Percentiles rank a stretch among this genome's conserved stretches.
These are phyloP conservation scores for Gadopsis marmoratus DNA, from an alignment of 2,797 vertebrate species.

Conservation along the genomic window DNA sequence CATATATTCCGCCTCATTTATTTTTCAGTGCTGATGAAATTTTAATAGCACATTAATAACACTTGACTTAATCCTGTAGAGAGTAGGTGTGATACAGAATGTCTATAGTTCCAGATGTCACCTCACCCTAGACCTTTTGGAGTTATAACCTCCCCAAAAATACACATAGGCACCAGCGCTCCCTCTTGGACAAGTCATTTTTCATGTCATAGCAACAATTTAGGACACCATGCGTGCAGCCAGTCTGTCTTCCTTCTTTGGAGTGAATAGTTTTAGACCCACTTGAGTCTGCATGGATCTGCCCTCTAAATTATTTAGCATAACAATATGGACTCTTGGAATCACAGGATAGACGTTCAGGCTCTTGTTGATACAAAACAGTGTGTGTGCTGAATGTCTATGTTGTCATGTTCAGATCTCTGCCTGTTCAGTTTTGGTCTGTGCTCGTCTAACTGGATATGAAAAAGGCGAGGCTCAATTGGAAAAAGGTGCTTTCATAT, in stretches of 20 bases:
- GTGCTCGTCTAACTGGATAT: neutral
- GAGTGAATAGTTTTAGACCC: conserved; percentile 47
- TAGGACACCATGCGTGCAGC: conserved; percentile 39
- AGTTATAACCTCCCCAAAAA: conserved; percentile 68
- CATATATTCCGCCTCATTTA: conserved; percentile 76
- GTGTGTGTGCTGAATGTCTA: conserved; percentile 16
- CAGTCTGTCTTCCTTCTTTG: conserved; percentile 23
- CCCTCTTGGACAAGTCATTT: conserved; percentile 42
- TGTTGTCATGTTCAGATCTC: conserved; percentile 15
- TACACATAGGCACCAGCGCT: conserved; percentile 51
- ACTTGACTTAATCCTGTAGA: conserved; percentile 69
- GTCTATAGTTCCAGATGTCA: conserved; percentile 70
- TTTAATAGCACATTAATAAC: conserved; percentile 85
- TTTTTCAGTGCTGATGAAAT: conserved; percentile 80
- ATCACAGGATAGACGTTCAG: conserved; percentile 36
- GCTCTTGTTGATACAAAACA: conserved; percentile 31
- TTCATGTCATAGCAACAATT: conserved; percentile 51
- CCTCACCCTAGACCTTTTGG: conserved; percentile 50
- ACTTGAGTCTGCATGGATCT: conserved; percentile 37
- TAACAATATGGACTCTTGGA: conserved; percentile 42
- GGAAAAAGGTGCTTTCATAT: neutral
- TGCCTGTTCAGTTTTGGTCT: neutral
- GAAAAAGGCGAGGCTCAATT: neutral
- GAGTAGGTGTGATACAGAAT: conserved; percentile 73
- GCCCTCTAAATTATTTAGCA: conserved; percentile 50